Base-by-base conservation (phyloP, 2,797 vertebrate species). In the Mycteria americana region DNA sequence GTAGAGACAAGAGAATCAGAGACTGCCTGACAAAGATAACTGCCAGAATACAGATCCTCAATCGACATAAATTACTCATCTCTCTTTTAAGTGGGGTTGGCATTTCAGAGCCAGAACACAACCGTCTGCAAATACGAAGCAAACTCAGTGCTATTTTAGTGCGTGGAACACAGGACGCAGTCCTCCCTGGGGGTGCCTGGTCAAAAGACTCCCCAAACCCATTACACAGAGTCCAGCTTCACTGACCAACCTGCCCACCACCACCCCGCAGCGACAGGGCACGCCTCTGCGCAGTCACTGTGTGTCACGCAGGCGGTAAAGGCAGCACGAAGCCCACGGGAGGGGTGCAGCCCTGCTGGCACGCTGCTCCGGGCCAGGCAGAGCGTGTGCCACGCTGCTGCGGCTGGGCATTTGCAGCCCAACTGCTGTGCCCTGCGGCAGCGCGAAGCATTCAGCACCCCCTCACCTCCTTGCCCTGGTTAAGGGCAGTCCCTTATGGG, bases 391-490 rank as follows among this genome's bases (percentile, higher is more conserved):
- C 54, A 33, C 12, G 7, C 53, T 21, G 53, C 53, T 54, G 53
- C 53, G 13, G 54, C n/a, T 8, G 23, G 57, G 23, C 57, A 11
- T 23, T 24, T 11, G 23, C 7, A 2, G 23, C 57, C 57, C 10
- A 5, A 18, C 10, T 23, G 56, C 56, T 11, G 23, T 17, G 23
- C 57, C 57, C 28, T 31, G 69, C 82, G 13, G 59, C 41, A 30
- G 22, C 3, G 2, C 5, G 2, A 2, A 1, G 2, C 1, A 0
- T 18, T 7, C 68, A 23, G 69, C 57, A n/a, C 19, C 59, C 63
- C 69, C 65, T 56, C 39, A 21, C 22, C 51, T 57, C 68, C 50
- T 39, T 10, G n/a, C 46, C 1, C 22, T 14, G 63, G n/a, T 5
- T n/a, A 41, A 56, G 16, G 37, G 23, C 50, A 72, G 43, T 1